Percentiles rank a stretch among this genome's conserved stretches.
Conservation (phyloP, 2,888 invertebrate species). For the Drosophila yooni region DNA sequence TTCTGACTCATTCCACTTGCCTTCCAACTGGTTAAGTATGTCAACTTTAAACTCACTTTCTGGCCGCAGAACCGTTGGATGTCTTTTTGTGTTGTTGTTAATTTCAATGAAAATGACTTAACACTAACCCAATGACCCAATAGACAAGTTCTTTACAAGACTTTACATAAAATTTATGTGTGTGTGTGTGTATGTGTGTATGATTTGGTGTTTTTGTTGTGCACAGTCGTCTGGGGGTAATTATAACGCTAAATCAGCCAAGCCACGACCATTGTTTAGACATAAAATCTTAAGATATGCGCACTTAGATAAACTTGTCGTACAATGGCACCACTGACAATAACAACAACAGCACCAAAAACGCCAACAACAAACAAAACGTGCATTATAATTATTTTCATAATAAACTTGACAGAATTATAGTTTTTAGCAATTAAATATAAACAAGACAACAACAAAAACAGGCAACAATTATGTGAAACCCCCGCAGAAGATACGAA, state of each 20-base stretch:
- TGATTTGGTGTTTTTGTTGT: slow-evolving; percentile 51
- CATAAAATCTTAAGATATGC: slow-evolving; percentile 70
- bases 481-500: slow-evolving; percentile 36
- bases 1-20: slow-evolving; percentile 29
- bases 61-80: slow-evolving; percentile 21
- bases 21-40: slow-evolving; percentile 35
- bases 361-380: slow-evolving; percentile 44
- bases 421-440: slow-evolving; percentile 82
- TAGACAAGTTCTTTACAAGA: slow-evolving; percentile 75
- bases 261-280: slow-evolving; percentile 73
- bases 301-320: slow-evolving; percentile 75
- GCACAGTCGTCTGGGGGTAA: slow-evolving; percentile 64
- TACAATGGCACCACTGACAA: slow-evolving; percentile 64
- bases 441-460: slow-evolving; percentile 64
- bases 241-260: slow-evolving; percentile 76
- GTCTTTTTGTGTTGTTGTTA: slow-evolving; percentile 40
- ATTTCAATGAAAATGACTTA: slow-evolving; percentile 79
- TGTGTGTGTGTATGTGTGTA: slow-evolving; percentile 24
- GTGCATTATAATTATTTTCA: slow-evolving; percentile 80
- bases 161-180: slow-evolving; percentile 41
- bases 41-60: slow-evolving; percentile 57
- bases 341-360: slow-evolving; percentile 27
- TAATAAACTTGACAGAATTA: slow-evolving; percentile 82
- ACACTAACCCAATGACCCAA: slow-evolving; percentile 81
- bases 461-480: slow-evolving; percentile 74